phyloP scores from a whole-genome alignment of 30 jellyfish, hydroid and myxozoan species.

The Pseudorhiza aurosa region DNA sequence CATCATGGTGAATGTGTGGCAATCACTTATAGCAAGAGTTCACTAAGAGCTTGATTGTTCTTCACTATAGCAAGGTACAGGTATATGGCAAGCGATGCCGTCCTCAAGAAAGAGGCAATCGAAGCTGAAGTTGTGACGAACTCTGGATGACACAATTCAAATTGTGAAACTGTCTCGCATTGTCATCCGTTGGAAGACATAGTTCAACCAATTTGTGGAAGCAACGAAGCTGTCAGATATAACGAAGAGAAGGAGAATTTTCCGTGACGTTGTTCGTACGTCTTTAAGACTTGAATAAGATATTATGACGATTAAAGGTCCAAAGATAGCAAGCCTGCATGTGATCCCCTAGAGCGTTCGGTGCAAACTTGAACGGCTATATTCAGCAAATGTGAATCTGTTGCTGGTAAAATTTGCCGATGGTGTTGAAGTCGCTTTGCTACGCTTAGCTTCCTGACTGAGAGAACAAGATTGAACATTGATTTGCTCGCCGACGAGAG shows the following conservation, averaged over 20 bases:
- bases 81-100: constrained; percentile 80
- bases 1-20: too few species aligned
- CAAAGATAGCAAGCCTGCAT: constrained; percentile 62
- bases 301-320: constrained; percentile 52
- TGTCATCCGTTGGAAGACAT: not conserved
- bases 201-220: constrained; percentile 46
- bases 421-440: too few species aligned
- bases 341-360: constrained; percentile 41
- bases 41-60: constrained; percentile 61
- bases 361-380: too few species aligned
- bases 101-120: constrained; percentile 82
- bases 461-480: too few species aligned
- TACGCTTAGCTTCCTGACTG: too few species aligned
- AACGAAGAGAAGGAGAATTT: constrained; percentile 77
- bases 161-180: constrained; percentile 12
- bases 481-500: too few species aligned
- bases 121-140: constrained; percentile 67
- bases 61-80: constrained; percentile 66
- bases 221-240: constrained; percentile 86
- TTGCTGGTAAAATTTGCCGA: too few species aligned
- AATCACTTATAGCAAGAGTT: too few species aligned
- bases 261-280: constrained; percentile 85
- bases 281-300: constrained; percentile 76
- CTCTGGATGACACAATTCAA: constrained; percentile 81
- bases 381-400: too few species aligned